Evolutionary conservation across 2,888 invertebrate genomes (phyloP).

Genomic region (Eupithecia exiguata): DNA sequence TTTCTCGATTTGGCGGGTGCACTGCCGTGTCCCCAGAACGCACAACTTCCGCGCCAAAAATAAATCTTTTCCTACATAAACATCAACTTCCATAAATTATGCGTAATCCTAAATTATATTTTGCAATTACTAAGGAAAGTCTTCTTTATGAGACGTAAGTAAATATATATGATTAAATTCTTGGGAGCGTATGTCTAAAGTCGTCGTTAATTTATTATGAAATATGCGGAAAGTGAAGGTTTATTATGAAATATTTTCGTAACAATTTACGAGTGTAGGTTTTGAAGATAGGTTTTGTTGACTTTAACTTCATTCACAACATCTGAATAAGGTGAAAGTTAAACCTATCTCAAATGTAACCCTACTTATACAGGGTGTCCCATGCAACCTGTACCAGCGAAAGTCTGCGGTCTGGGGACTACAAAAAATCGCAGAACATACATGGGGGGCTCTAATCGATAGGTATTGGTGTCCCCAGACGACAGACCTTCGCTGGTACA

Average conservation of each 20-base stretch:
- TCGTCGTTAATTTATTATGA: constrained; percentile 54
- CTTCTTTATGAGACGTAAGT: constrained; percentile 45
- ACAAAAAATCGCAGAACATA: too few relatives aligned
- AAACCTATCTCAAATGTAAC: constrained; percentile 38
- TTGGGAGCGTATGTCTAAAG: constrained; percentile 48
- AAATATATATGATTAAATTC: constrained; percentile 58
- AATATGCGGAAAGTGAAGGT: constrained; percentile 56
- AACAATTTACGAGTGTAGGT: constrained; percentile 30
- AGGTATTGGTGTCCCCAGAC: too few relatives aligned
- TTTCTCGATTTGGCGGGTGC: too few relatives aligned
- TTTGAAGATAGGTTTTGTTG: too few relatives aligned
- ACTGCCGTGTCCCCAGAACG: too few relatives aligned
- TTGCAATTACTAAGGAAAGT: constrained; percentile 36
- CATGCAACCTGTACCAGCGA: too few relatives aligned
- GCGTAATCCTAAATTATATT: constrained; percentile 35
- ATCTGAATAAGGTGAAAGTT: constrained; percentile 43
- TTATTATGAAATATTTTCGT: constrained; percentile 62
- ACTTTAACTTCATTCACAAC: neutral
- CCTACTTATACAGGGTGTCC: too few relatives aligned
- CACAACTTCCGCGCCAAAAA: constrained; percentile 17
- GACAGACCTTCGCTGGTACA: too few relatives aligned
- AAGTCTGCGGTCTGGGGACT: too few relatives aligned
- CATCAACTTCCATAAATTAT: constrained; percentile 28
- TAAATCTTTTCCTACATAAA: constrained; percentile 20
- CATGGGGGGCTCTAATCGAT: too few relatives aligned